A percentile compares a stretch with the other conserved stretches of the same genome.
Conservation (phyloP, 2,888 invertebrate species). For the Deilephila porcellus region DNA sequence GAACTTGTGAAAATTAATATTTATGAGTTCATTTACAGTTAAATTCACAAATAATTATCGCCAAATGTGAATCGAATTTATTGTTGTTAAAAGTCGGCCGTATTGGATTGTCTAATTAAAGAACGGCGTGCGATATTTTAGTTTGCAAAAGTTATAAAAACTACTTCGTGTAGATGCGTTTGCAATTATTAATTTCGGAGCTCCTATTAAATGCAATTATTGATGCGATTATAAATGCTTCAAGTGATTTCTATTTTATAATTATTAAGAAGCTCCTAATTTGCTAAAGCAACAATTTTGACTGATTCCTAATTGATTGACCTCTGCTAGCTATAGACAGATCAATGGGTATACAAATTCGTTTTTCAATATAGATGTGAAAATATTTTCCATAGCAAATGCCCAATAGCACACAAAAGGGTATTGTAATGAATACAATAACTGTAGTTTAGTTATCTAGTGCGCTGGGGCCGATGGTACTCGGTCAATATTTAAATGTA, state of each 20-base stretch:
- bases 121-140: not conserved
- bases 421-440: constrained; percentile 23
- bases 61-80: not conserved
- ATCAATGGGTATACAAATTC: too few species aligned
- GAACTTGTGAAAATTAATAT: not conserved
- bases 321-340: too few species aligned
- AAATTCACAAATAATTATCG: not conserved
- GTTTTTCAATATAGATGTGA: too few species aligned
- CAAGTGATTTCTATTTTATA: constrained; percentile 1
- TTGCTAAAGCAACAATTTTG: too few species aligned
- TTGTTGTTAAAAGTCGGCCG: not conserved
- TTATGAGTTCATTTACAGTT: not conserved
- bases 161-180: not conserved
- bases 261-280: not conserved
- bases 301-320: too few species aligned
- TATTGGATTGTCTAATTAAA: not conserved
- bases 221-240: not conserved
- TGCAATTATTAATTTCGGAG: not conserved
- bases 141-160: not conserved
- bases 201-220: not conserved
- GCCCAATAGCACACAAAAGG: not conserved
- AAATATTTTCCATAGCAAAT: constrained; percentile 4
- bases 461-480: not conserved
- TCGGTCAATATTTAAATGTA: constrained; percentile 13
- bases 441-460: constrained; percentile 11